Evolutionary conservation across 2,888 invertebrate genomes (phyloP), one percentile per base, ranked within the genome.

Genomic region (Pyrrhia umbra): DNA sequence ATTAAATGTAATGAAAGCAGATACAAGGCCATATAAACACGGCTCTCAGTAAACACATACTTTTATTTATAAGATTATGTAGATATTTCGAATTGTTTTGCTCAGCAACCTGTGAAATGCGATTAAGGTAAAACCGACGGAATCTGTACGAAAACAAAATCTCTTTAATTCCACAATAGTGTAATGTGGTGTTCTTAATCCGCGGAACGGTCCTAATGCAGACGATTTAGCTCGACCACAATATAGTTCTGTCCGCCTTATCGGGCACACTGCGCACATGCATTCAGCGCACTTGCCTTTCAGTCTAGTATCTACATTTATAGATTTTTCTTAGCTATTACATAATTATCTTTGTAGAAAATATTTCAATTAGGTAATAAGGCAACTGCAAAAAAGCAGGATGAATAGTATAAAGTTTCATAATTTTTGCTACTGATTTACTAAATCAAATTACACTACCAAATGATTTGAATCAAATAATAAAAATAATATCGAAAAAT

Each of bases 91-190:
- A 80, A 85, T 84, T 80, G 80, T 83, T 81, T 80, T 84, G 84
- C 66, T 78, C 81, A 84, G 78, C 77, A 81, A 82, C 84, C 85
- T 84, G 85, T 83, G 77, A 83, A 88, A 87, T 81, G 79, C 83
- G 87, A 88, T 88, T 88, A 87, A 84, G 81, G 82, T 83, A 73
- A 79, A 82, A 82, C 79, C 73, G 76, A 75, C 70, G 78, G 79
- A 81, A 80, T 74, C 71, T 76, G 74, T 61, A 77, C 63, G 76
- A 79, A 82, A 84, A 86, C 81, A 84, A 85, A 81, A 83, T 81
- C 83, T 77, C 79, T 84, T 81, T 85, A 85, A 83, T 81, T 84
- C 79, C 80, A 80, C 79, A 75, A 82, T 81, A 80, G 77, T 75
- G 80, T 82, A 87, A 83, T 83, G 83, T 85, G 76, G 82, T 73